A percentile compares a stretch with the other conserved stretches of the same genome.
Conservation (phyloP, 2,113 vertebrate genomes). For the Cyphomyrus discorhynchus region DNA sequence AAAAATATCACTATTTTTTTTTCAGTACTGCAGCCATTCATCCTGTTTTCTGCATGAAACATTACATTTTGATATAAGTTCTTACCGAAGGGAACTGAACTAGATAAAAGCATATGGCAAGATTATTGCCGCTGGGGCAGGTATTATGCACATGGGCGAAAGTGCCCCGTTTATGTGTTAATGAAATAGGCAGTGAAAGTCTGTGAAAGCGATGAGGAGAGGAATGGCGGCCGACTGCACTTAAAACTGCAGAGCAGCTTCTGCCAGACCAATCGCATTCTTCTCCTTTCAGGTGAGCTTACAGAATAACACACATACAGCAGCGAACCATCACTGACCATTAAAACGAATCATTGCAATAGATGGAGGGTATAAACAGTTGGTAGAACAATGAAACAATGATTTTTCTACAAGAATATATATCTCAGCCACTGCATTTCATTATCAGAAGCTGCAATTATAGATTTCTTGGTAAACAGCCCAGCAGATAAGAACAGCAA, state of each 20-base stretch:
- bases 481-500: constrained; percentile 44
- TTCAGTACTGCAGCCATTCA: neutral
- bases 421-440: neutral
- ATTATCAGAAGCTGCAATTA: neutral
- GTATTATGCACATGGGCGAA: neutral
- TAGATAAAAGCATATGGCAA: constrained; percentile 3
- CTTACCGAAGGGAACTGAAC: neutral
- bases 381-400: neutral
- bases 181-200: neutral
- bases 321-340: neutral
- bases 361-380: neutral
- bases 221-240: neutral
- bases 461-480: constrained; percentile 40
- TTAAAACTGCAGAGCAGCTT: neutral
- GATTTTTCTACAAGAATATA: neutral
- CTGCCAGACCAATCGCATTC: neutral
- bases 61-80: neutral
- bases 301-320: neutral
- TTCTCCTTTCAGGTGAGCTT: neutral
- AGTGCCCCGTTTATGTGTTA: neutral
- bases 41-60: constrained; percentile 4
- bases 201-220: neutral
- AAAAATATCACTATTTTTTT: neutral
- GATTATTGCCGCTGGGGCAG: neutral
- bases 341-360: neutral